phyloP scores from a whole-genome alignment of 2,797 vertebrate genomes.

The Gila robusta region DNA sequence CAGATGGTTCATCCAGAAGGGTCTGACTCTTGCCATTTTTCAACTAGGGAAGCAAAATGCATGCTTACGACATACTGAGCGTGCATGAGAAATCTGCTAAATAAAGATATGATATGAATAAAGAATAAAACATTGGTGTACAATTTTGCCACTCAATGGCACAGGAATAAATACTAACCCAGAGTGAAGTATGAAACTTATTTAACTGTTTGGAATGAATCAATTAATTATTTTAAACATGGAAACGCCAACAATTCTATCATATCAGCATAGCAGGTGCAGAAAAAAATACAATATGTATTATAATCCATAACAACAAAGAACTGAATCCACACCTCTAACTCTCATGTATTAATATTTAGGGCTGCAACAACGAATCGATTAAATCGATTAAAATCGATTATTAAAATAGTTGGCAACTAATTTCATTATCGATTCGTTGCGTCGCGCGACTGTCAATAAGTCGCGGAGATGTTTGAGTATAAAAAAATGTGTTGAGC shows the following conservation, averaged over 20 bases:
- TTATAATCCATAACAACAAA: not conserved
- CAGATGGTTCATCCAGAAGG: conserved; percentile 57
- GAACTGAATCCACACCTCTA: not conserved
- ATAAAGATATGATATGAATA: too few species aligned
- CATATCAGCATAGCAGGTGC: not conserved
- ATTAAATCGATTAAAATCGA: too few species aligned
- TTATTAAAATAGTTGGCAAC: too few species aligned
- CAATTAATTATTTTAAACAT: not conserved
- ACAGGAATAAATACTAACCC: not conserved
- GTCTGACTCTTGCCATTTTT: conserved; percentile 28
- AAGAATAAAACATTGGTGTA: not conserved
- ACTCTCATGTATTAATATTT: too few species aligned
- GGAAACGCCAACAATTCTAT: not conserved
- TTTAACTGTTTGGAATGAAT: too few species aligned
- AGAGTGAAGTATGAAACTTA: not conserved
- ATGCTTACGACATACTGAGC: conserved; percentile 36
- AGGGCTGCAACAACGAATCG: too few species aligned
- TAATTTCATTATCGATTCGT: too few species aligned
- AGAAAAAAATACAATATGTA: not conserved
- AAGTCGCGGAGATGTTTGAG: too few species aligned
- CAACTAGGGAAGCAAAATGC: conserved; percentile 57
- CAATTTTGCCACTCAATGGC: not conserved
- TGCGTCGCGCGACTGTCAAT: too few species aligned
- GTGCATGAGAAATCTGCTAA: not conserved
- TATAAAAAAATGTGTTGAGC: too few species aligned